These are phyloP conservation scores for Illadopsis cleaveri DNA, from an alignment of 2,113 vertebrate genomes.

Conservation along the genomic window DNA sequence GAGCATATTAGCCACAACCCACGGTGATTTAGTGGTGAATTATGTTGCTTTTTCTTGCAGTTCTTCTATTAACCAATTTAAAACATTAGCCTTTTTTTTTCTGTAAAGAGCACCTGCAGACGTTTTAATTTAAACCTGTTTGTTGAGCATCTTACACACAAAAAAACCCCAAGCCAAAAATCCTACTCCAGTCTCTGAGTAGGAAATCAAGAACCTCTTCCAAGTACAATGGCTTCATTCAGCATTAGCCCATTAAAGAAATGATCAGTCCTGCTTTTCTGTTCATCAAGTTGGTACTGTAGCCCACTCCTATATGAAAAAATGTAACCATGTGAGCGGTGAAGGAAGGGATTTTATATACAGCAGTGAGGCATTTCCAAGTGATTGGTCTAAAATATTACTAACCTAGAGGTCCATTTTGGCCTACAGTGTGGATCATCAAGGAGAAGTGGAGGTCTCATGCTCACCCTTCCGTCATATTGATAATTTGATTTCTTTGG, in stretches of 20 bases:
- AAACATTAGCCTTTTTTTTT: slow-evolving; percentile 76
- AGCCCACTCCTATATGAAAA: slow-evolving; percentile 45
- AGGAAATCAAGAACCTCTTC: slow-evolving; percentile 71
- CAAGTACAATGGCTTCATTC: slow-evolving; percentile 71
- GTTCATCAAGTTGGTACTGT: slow-evolving; percentile 48
- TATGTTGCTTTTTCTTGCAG: slow-evolving; percentile 69
- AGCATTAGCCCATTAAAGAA: slow-evolving; percentile 55
- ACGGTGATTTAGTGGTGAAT: slow-evolving; percentile 63
- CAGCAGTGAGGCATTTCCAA: slow-evolving; percentile 62
- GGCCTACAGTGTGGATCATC: slow-evolving; percentile 48
- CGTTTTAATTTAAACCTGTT: slow-evolving; percentile 68
- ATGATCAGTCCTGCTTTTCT: slow-evolving; percentile 61
- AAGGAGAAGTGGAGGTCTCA: slow-evolving; percentile 64
- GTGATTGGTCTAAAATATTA: slow-evolving; percentile 14
- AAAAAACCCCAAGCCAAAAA: slow-evolving; percentile 72
- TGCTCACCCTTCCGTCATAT: slow-evolving; percentile 51
- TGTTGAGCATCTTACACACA: slow-evolving; percentile 69
- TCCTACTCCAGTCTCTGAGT: slow-evolving; percentile 64
- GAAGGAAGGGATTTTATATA: slow-evolving; percentile 62
- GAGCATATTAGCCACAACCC: slow-evolving; percentile 70
- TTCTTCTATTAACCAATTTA: slow-evolving; percentile 69
- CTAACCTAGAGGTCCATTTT: slow-evolving; percentile 53
- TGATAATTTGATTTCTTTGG: slow-evolving; percentile 51
- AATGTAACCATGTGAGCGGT: neutral
- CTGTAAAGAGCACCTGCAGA: slow-evolving; percentile 74